Evolutionary conservation across 2,797 vertebrate species (phyloP).

Genomic region (Muscicapa comitata): DNA sequence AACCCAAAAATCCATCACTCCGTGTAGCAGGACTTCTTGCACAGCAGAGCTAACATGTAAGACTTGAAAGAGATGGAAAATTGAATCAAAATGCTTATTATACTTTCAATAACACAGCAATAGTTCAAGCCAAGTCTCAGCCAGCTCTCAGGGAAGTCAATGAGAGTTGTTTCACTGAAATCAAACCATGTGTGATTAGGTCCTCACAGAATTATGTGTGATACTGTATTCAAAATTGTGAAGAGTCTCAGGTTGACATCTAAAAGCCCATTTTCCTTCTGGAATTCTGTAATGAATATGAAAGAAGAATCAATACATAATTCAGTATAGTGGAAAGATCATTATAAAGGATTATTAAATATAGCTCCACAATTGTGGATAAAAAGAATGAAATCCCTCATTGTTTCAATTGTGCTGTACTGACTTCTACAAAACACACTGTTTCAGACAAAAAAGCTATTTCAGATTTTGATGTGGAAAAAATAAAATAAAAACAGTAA

Average conservation of each 20-base stretch:
- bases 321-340: background rate
- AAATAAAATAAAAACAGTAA: background rate
- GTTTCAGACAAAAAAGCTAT: background rate
- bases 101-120: background rate
- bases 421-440: background rate
- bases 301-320: constrained; percentile 25
- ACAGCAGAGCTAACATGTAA: background rate
- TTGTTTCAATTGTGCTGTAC: background rate
- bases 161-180: constrained; percentile 9
- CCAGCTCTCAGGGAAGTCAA: background rate
- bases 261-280: constrained; percentile 39
- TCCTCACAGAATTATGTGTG: background rate
- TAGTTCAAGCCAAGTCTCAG: background rate
- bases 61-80: background rate
- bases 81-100: background rate
- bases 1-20: background rate
- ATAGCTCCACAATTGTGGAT: background rate
- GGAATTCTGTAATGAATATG: constrained; percentile 14
- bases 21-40: background rate
- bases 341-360: background rate
- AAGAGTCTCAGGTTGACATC: background rate
- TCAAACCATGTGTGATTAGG: background rate
- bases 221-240: background rate
- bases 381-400: background rate
- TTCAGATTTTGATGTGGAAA: background rate